Conservation (phyloP, 2,797 vertebrate species). For the Enteromius radiatus region DNA sequence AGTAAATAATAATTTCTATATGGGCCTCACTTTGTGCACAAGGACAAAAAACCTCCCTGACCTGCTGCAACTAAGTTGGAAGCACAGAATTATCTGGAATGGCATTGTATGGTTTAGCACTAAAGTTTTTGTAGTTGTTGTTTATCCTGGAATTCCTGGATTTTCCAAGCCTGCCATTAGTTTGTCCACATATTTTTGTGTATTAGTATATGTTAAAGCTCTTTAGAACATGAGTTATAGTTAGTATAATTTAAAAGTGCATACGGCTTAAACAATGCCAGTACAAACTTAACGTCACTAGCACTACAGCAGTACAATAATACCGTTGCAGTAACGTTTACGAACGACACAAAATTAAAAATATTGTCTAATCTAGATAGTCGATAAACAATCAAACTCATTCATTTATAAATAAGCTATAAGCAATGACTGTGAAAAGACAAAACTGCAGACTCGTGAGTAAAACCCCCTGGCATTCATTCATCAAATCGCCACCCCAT, state of each 20-base stretch:
- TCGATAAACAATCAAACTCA: background rate
- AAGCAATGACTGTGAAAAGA: background rate
- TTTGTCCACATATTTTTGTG: background rate
- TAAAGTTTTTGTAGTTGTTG: background rate
- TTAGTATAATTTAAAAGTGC: background rate
- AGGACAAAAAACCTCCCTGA: background rate
- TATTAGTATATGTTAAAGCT: background rate
- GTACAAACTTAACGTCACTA: background rate
- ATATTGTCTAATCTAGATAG: background rate
- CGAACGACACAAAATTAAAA: too few relatives aligned
- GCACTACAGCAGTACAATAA: background rate
- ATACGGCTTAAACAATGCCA: too few relatives aligned
- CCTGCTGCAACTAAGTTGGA: background rate
- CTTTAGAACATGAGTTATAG: background rate
- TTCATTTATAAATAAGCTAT: background rate
- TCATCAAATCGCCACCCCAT: background rate
- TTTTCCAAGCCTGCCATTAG: background rate
- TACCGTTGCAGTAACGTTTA: background rate
- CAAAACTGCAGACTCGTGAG: background rate
- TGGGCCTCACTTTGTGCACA: constrained; percentile 3
- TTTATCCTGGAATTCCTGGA: background rate
- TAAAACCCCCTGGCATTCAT: background rate
- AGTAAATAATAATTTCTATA: background rate
- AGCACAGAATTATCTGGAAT: constrained; percentile 10
- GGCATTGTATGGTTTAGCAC: background rate